A percentile compares a stretch with the other conserved stretches of the same genome.
These are phyloP conservation scores for Aporophyla lueneburgensis DNA, from an alignment of 2,888 invertebrate genomes.

Conservation along the genomic window DNA sequence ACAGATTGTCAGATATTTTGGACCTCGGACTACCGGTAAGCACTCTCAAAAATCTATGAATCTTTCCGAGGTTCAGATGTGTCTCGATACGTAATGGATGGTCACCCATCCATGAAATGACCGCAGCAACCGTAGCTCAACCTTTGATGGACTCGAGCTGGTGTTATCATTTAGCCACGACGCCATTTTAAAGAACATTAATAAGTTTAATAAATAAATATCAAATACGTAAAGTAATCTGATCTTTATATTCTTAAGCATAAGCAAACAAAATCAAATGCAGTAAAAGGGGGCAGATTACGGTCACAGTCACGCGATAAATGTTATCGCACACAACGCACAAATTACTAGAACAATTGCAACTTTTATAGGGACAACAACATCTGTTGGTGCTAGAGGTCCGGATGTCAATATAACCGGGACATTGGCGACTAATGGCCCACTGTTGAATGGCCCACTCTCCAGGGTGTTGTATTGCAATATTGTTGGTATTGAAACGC, in stretches of 20 bases:
- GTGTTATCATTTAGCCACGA: not conserved
- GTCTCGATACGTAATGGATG: not conserved
- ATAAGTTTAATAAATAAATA: too few relatives aligned
- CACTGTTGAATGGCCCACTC: slow-evolving; percentile 29
- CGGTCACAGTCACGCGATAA: slow-evolving; percentile 31
- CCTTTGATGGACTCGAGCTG: not conserved
- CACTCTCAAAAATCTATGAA: not conserved
- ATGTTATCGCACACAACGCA: slow-evolving; percentile 16
- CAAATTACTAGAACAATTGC: slow-evolving; percentile 26
- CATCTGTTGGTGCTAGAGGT: slow-evolving; percentile 58
- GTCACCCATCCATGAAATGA: not conserved
- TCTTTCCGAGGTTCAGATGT: not conserved
- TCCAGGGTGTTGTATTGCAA: slow-evolving; percentile 55
- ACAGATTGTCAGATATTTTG: not conserved
- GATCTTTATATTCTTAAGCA: not conserved
- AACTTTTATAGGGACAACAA: slow-evolving; percentile 22
- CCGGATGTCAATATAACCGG: slow-evolving; percentile 55
- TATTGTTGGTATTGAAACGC: slow-evolving; percentile 48
- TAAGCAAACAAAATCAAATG: not conserved
- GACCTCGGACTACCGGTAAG: not conserved
- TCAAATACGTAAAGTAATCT: not conserved
- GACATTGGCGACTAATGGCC: slow-evolving; percentile 55
- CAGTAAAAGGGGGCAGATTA: not conserved
- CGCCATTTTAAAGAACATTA: not conserved
- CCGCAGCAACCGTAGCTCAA: not conserved